Evolutionary conservation across 2,113 vertebrate genomes (phyloP), one percentile per base, ranked within the genome.

Genomic region (Anoura caudifer): DNA sequence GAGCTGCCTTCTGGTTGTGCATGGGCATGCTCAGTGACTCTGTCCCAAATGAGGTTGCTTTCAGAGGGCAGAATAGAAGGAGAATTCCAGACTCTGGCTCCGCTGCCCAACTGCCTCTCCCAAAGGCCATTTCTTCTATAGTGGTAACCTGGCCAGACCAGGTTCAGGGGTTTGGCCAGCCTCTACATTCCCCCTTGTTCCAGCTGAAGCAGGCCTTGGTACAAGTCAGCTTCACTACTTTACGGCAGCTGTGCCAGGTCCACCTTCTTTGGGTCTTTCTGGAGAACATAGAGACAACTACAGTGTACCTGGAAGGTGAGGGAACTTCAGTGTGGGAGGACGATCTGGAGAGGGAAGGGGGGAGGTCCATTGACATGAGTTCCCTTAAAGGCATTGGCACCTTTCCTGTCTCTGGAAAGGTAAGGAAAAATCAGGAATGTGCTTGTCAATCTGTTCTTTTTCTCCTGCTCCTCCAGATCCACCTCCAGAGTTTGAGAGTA

Each of bases 121-220:
- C 1, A 97, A 99, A 99, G 98, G 99, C 99, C 41, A 98, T 17
- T 16, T 13, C 99, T 72, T 99, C 99, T 94, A 99, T 99, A 98
- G 98, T 99, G 98, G 99, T 99, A 0, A 99, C 99, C 7, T 99
- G 99, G 99, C 94, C 99, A 97, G 99, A 99, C 97, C 99, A 99
- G 98, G 99, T 0, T 99, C 99, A 99, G 99, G 99, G 99, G 95
- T 99, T 99, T 98, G 99, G 99, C 97, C 99, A 96, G 84, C 99
- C 99, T 2, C 99, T 99, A 0, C 98, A 98, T 90, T 99, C 99
- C 9, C 4, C 98, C 97, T 99, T 98, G 98, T 99, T 10, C 45
- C 98, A 99, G 97, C 99, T 99, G 96, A 99, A 99, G 17, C 98
- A 99, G 95, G 97, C 99, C 70, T 99, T 99, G 50, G 98, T 99